Evolutionary conservation across 2,888 invertebrate genomes (phyloP).

Genomic region (Ennomos fuscantarius): DNA sequence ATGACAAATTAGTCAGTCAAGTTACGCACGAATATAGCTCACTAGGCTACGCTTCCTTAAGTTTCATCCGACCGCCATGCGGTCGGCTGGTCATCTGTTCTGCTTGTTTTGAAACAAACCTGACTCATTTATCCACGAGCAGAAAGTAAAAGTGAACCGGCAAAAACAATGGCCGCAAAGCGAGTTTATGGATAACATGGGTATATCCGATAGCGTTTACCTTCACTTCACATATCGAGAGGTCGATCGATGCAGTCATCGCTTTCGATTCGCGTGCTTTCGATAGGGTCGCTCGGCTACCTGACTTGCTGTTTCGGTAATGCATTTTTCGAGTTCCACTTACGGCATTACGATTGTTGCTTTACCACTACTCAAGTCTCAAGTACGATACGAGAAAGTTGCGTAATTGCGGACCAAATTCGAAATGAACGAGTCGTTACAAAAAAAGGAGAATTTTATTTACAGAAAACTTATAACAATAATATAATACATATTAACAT

Average conservation of each 20-base stretch:
- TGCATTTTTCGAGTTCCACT: conserved; percentile 48
- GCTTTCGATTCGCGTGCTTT: conserved; percentile 53
- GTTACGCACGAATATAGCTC: conserved; percentile 30
- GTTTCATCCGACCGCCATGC: conserved; percentile 26
- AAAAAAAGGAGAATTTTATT: conserved; percentile 77
- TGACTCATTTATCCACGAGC: conserved; percentile 32
- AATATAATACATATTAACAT: conserved; percentile 74
- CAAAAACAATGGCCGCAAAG: conserved; percentile 43
- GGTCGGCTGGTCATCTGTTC: conserved; percentile 27
- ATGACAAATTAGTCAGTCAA: conserved; percentile 19
- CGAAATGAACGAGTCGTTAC: conserved; percentile 44
- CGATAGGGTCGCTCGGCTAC: conserved; percentile 31
- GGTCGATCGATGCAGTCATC: conserved; percentile 48
- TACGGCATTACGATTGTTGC: conserved; percentile 50
- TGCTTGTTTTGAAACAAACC: conserved; percentile 32
- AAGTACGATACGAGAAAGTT: conserved; percentile 34
- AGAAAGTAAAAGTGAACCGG: conserved; percentile 54
- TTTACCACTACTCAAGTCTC: conserved; percentile 33
- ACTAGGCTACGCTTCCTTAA: conserved; percentile 35
- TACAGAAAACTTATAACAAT: conserved; percentile 82
- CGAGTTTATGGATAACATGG: conserved; percentile 29
- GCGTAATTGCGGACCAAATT: conserved; percentile 35
- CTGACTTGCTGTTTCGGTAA: conserved; percentile 40
- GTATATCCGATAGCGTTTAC: conserved; percentile 26
- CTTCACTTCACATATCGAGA: conserved; percentile 37